Evolutionary conservation across 1,140 invertebrate species (phyloP).

Genomic region (Kradibia gibbosae): DNA sequence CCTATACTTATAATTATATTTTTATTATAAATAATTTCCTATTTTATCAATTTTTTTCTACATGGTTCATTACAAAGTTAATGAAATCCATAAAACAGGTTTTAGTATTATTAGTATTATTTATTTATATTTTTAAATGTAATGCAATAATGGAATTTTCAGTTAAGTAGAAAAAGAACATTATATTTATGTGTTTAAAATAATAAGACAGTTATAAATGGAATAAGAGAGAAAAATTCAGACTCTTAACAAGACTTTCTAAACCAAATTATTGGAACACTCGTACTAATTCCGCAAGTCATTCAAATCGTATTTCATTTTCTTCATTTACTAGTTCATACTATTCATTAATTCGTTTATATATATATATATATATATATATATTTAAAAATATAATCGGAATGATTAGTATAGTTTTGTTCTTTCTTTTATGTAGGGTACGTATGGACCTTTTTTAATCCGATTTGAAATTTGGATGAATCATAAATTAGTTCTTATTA

Average conservation of each 20-base stretch:
- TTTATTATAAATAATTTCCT: too few relatives aligned
- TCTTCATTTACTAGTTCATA: constrained; percentile 20
- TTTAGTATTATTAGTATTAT: too few relatives aligned
- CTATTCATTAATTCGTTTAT: not conserved
- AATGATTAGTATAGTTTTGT: constrained; percentile 38
- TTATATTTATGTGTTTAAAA: constrained; percentile 17
- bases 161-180: constrained; percentile 14
- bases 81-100: too few relatives aligned
- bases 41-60: too few relatives aligned
- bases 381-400: constrained; percentile 30
- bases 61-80: too few relatives aligned
- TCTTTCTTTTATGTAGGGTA: constrained; percentile 36
- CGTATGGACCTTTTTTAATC: constrained; percentile 34
- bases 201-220: constrained; percentile 21
- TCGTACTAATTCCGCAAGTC: constrained; percentile 47
- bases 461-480: constrained; percentile 49
- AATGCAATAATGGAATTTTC: constrained; percentile 9
- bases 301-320: constrained; percentile 46
- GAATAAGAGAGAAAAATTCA: constrained; percentile 52
- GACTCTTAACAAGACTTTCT: constrained; percentile 59
- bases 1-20: too few relatives aligned
- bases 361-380: not conserved
- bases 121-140: not conserved
- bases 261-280: constrained; percentile 57
- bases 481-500: constrained; percentile 30